Base-by-base conservation (phyloP, 1,140 invertebrate genomes). In the Arion vulgaris region DNA sequence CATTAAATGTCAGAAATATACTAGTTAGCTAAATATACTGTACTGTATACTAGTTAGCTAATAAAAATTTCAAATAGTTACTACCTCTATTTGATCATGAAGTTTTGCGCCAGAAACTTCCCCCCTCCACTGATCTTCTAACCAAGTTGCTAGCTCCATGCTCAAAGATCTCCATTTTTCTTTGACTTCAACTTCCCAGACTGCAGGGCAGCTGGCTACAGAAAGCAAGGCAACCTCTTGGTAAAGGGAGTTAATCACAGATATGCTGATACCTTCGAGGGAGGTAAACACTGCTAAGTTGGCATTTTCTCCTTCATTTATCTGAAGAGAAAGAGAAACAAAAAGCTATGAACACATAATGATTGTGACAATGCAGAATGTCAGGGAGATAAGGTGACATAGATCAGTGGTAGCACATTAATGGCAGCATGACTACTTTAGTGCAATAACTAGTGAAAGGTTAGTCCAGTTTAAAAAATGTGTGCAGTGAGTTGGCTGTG, bases 121-220 rank as follows among this genome's bases (percentile, higher is more conserved):
- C 69, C 94, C 93, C 84, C 93, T 93, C 92, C 95, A 96, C 89
- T 96, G 95, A 80, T 96, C 95, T 92, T 96, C 96, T 53, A 96
- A 87, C 96, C 96, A 96, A 0, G 95, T 94, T 11, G 95, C 95
- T 13, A 96, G 89, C 88, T 96, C 96, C 41, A 96, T 91, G 2
- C 95, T 95, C 11, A 96, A 91, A 71, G 94, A 93, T 89, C 96
- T 96, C 96, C 96, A 96, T 84, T 86, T 85, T 87, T 95, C 94
- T 51, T 95, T 95, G 5, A 96, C 95, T 88, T 95, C 95, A 0
- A 97, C 94, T 91, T 96, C 95, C 96, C 96, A 97, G 80, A 95
- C 93, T 0, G 96, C 94, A 0, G 95, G 94, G 0, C 94, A 95
- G 87, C 95, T 95, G 0, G 93, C 93, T 15, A 96, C 81, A 85